Evolutionary conservation across 2,797 vertebrate species (phyloP).

Genomic region (Sebastes matsubarae): DNA sequence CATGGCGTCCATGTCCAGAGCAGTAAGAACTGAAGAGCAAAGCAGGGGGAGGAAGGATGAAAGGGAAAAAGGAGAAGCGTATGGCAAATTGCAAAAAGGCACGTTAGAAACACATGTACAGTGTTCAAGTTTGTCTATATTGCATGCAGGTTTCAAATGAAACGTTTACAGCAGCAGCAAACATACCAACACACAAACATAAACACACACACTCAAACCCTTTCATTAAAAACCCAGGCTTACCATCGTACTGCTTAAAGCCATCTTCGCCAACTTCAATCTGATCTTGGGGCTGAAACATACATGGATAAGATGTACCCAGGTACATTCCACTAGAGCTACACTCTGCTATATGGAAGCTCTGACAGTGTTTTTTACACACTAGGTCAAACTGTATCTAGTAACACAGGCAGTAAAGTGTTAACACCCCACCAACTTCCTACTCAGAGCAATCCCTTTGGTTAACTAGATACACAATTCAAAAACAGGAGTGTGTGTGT

Average conservation of each 20-base stretch:
- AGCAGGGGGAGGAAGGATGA: background rate
- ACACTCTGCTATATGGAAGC: slow-evolving; percentile 58
- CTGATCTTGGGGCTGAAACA: slow-evolving; percentile 95
- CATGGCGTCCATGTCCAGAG: slow-evolving; percentile 94
- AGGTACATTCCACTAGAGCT: slow-evolving; percentile 77
- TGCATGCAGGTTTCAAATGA: slow-evolving; percentile 68
- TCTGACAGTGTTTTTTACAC: slow-evolving; percentile 30
- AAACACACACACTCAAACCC: slow-evolving; percentile 39
- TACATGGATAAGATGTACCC: slow-evolving; percentile 83
- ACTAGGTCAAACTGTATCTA: slow-evolving; percentile 9
- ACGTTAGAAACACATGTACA: background rate
- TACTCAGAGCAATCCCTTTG: slow-evolving; percentile 6
- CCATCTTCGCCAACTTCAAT: slow-evolving; percentile 94
- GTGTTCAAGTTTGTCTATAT: background rate
- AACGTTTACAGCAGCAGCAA: slow-evolving; percentile 33
- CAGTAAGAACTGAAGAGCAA: slow-evolving; percentile 83
- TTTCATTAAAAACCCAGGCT: slow-evolving; percentile 80
- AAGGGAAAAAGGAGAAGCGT: background rate
- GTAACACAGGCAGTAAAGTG: slow-evolving; percentile 32
- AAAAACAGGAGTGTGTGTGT: background rate
- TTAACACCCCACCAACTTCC: slow-evolving; percentile 10
- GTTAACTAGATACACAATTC: background rate
- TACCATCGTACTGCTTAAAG: slow-evolving; percentile 98
- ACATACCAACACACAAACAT: slow-evolving; percentile 28
- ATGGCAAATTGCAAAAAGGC: slow-evolving; percentile 20